Evolutionary conservation across 2,888 invertebrate genomes (phyloP).

Genomic region (Ephialtes manifestator): DNA sequence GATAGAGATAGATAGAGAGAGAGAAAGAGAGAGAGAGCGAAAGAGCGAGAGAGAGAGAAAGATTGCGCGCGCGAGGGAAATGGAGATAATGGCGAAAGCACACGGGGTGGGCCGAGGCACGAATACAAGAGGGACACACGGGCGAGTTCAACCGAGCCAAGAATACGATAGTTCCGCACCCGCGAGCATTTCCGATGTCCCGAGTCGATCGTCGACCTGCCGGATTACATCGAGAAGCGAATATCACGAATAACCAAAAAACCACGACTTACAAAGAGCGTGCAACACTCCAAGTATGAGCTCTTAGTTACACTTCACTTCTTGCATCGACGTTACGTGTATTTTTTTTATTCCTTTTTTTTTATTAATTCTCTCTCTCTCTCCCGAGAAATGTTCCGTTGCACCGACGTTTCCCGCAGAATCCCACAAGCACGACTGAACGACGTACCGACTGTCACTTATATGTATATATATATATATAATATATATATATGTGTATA

Average conservation of each 20-base stretch:
- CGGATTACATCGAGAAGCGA: neutral
- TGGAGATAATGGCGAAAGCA: constrained; percentile 32
- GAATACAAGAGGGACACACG: constrained; percentile 35
- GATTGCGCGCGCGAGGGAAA: neutral
- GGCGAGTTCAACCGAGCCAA: constrained; percentile 56
- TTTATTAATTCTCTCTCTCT: neutral
- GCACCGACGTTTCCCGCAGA: constrained; percentile 15
- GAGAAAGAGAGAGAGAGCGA: neutral
- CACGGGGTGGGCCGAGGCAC: constrained; percentile 24
- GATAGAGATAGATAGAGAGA: constrained; percentile 2
- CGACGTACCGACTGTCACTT: constrained; percentile 4
- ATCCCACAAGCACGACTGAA: constrained; percentile 19
- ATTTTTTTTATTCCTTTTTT: neutral
- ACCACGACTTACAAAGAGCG: neutral
- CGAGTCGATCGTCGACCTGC: constrained; percentile 2
- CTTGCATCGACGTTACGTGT: neutral
- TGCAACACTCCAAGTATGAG: too few species aligned
- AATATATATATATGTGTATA: neutral
- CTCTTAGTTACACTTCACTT: constrained; percentile 17
- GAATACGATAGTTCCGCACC: constrained; percentile 49
- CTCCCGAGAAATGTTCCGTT: constrained; percentile 11
- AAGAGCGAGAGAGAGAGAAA: constrained; percentile 15
- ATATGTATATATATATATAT: neutral
- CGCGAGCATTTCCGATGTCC: constrained; percentile 29
- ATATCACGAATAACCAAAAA: neutral